Evolutionary conservation across 2,888 invertebrate species (phyloP).

Genomic region (Dolichomitus sp.): DNA sequence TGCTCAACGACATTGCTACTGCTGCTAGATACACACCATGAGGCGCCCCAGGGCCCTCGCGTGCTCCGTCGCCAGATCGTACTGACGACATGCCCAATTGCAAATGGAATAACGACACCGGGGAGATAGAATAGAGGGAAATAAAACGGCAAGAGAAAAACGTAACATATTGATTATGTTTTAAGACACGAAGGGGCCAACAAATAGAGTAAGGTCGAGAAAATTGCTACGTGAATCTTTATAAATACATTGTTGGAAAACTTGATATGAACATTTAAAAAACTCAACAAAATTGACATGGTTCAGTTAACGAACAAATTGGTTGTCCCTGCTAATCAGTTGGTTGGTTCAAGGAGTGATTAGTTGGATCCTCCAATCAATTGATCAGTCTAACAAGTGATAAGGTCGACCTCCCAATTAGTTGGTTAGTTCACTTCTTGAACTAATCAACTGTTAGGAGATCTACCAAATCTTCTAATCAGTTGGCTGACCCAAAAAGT

Average conservation of each 20-base stretch:
- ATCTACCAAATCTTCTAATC: too few species aligned
- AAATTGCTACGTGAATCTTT: background rate
- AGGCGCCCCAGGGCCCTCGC: background rate
- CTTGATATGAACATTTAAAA: background rate
- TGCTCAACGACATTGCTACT: constrained; percentile 11
- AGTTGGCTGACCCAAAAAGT: too few species aligned
- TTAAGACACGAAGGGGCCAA: background rate
- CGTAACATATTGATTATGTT: background rate
- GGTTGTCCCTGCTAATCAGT: too few species aligned
- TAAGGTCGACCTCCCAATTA: too few species aligned
- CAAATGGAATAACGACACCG: constrained; percentile 20
- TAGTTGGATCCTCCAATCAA: too few species aligned
- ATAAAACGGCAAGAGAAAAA: background rate
- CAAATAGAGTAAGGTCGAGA: background rate
- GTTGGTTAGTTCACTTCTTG: too few species aligned
- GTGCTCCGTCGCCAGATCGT: constrained; percentile 13
- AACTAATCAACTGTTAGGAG: too few species aligned
- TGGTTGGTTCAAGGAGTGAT: too few species aligned
- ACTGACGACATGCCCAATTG: constrained; percentile 34
- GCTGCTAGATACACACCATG: background rate
- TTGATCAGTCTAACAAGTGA: too few species aligned
- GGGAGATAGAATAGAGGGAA: background rate
- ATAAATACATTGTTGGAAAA: background rate
- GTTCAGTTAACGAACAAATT: too few species aligned
- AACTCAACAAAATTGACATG: too few species aligned